Percentiles rank a stretch among this genome's conserved stretches.
Conservation (phyloP, 2,797 vertebrate genomes). For the Pterois miles region DNA sequence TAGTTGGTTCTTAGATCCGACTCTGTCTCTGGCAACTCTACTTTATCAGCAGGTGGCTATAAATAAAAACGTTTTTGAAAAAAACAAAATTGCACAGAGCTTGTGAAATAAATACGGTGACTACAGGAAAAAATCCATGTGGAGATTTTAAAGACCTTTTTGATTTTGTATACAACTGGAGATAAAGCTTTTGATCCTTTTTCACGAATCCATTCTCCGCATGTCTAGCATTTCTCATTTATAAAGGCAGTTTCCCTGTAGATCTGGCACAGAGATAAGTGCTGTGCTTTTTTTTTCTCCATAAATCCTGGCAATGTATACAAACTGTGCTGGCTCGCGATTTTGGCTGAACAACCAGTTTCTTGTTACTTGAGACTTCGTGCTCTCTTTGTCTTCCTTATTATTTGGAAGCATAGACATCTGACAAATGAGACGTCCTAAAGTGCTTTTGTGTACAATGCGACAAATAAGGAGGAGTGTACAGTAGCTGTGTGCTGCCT, state of each 20-base stretch:
- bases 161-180: neutral
- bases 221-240: constrained; percentile 1
- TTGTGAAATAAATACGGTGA: neutral
- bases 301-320: constrained; percentile 2
- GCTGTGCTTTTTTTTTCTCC: neutral
- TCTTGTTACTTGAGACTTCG: constrained; percentile 60
- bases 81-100: neutral
- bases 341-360: constrained; percentile 56
- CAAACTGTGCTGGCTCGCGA: constrained; percentile 5
- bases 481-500: neutral
- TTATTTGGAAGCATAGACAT: constrained; percentile 40
- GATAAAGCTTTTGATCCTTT: constrained; percentile 27
- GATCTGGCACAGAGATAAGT: constrained; percentile 32
- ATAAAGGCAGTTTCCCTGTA: constrained; percentile 11
- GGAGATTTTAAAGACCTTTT: constrained; percentile 11
- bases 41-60: constrained; percentile 8
- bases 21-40: neutral
- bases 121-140: constrained; percentile 7
- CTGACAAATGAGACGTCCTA: constrained; percentile 5
- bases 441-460: constrained; percentile 9
- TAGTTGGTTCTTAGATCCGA: neutral
- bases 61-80: neutral
- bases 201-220: constrained; percentile 19
- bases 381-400: constrained; percentile 46
- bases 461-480: neutral